A percentile compares a stretch with the other conserved stretches of the same genome.
Conservation (phyloP, 2,797 vertebrate genomes). For the Botia kubotai region DNA sequence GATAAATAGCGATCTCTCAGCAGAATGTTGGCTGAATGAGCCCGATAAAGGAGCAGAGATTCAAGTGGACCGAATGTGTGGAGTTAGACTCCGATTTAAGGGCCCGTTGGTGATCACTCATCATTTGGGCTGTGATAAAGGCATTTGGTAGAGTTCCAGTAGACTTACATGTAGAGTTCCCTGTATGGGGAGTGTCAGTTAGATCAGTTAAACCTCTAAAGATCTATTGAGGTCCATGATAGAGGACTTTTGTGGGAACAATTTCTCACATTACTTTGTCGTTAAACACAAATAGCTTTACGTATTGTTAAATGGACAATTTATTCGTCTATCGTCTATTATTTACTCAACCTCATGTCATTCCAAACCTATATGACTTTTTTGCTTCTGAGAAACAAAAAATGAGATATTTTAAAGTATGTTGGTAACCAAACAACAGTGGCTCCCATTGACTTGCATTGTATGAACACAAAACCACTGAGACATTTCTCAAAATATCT, state of each 20-base stretch:
- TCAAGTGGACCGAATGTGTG: slow-evolving; percentile 44
- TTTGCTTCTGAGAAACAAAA: too few relatives aligned
- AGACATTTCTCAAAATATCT: too few relatives aligned
- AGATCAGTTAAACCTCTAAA: neutral
- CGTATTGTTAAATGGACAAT: neutral
- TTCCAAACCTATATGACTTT: too few relatives aligned
- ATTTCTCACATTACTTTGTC: neutral
- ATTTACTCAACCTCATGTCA: too few relatives aligned
- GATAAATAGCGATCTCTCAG: slow-evolving; percentile 69
- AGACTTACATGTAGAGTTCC: slow-evolving; percentile 10
- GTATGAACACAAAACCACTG: too few relatives aligned
- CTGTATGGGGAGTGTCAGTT: neutral
- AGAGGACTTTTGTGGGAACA: slow-evolving; percentile 18
- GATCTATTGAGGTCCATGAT: neutral
- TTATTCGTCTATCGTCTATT: too few relatives aligned
- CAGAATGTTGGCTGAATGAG: slow-evolving; percentile 48
- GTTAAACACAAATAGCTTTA: slow-evolving; percentile 18
- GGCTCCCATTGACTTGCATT: too few relatives aligned
- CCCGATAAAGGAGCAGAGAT: slow-evolving; percentile 39
- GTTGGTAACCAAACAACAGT: too few relatives aligned
- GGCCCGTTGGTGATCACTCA: slow-evolving; percentile 57
- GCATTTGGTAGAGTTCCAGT: slow-evolving; percentile 45
- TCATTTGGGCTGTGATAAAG: slow-evolving; percentile 55
- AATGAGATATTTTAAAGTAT: too few relatives aligned
- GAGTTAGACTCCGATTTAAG: slow-evolving; percentile 46